phyloP scores from a whole-genome alignment of 2,888 invertebrate genomes.

The Stenodera caucasica region DNA sequence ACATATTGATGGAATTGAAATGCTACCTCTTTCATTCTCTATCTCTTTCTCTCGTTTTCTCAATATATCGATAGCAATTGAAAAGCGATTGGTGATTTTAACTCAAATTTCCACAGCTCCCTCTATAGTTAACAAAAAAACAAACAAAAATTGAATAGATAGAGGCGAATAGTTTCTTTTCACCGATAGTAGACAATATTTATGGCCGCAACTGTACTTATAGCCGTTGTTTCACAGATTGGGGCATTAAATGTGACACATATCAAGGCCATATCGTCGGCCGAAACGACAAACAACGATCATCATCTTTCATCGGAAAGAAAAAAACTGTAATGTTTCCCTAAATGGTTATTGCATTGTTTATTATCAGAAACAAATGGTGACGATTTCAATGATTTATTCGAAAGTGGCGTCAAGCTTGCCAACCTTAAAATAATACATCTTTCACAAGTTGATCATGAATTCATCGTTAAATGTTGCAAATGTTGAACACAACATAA shows the following conservation, averaged over 20 bases:
- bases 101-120: background rate
- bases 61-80: background rate
- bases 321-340: background rate
- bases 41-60: too few species aligned
- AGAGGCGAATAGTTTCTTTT: background rate
- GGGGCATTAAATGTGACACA: slow-evolving; percentile 29
- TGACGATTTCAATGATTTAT: background rate
- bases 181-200: background rate
- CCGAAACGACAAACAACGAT: slow-evolving; percentile 33
- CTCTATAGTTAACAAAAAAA: background rate
- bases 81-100: background rate
- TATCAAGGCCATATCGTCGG: slow-evolving; percentile 28
- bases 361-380: background rate
- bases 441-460: background rate
- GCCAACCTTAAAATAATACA: background rate
- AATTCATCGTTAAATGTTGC: background rate
- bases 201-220: background rate
- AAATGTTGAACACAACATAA: background rate
- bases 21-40: background rate
- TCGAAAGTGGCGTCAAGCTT: background rate
- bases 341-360: background rate
- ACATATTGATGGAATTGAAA: slow-evolving; percentile 2
- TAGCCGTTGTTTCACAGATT: slow-evolving; percentile 34
- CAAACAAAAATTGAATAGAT: background rate
- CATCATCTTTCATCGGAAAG: slow-evolving; percentile 15